Evolutionary conservation across 2,113 vertebrate genomes (phyloP).

Genomic region (Phalacrocorax carbo): DNA sequence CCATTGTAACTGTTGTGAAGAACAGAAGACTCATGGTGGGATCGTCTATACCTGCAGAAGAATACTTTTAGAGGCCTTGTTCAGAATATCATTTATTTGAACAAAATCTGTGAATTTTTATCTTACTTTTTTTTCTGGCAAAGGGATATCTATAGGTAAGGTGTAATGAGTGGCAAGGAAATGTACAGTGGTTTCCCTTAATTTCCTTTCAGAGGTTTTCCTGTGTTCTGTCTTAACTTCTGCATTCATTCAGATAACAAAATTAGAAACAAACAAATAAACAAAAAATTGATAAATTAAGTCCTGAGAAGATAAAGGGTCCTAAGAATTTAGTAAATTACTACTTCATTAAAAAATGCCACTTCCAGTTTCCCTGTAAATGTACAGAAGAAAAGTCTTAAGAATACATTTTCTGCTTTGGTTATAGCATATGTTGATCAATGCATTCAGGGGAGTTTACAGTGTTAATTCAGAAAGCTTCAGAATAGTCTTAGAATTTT

Average conservation of each 20-base stretch:
- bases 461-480: not conserved
- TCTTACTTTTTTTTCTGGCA: not conserved
- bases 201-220: not conserved
- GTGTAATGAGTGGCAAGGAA: not conserved
- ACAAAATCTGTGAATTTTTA: not conserved
- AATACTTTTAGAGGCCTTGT: not conserved
- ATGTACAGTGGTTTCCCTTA: not conserved
- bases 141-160: not conserved
- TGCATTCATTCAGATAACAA: not conserved
- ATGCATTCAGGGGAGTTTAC: not conserved
- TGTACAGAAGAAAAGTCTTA: not conserved
- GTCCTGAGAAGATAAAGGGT: rapidly evolving
- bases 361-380: not conserved
- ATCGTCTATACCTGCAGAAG: not conserved
- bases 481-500: not conserved
- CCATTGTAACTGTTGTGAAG: not conserved
- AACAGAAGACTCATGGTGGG: not conserved
- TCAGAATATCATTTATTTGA: not conserved
- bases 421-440: not conserved
- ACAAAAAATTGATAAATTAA: not conserved
- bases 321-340: not conserved
- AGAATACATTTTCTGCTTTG: not conserved
- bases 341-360: rapidly evolving
- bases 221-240: not conserved
- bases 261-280: not conserved